phyloP scores from a whole-genome alignment of 1,140 invertebrate genomes.

The Brachionus rotundiformis region DNA sequence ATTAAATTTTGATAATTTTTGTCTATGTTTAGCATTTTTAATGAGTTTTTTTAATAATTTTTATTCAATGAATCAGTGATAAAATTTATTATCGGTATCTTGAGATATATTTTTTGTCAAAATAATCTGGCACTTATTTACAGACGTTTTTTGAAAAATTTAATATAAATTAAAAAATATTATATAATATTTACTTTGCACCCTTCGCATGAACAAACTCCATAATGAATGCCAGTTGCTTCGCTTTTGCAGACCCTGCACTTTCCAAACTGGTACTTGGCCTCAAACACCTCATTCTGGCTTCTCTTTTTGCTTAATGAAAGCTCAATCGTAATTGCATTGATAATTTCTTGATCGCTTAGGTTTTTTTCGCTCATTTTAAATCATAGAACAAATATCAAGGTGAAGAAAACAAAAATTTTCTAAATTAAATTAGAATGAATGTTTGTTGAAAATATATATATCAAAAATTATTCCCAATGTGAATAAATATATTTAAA shows the following conservation, averaged over 20 bases:
- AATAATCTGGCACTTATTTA: too few relatives aligned
- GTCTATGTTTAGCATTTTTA: too few relatives aligned
- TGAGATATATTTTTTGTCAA: too few relatives aligned
- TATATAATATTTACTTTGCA: constrained; percentile 72
- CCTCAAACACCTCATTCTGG: not conserved
- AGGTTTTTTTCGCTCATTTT: not conserved
- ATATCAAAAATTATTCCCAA: too few relatives aligned
- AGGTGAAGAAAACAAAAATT: not conserved
- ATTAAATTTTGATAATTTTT: too few relatives aligned
- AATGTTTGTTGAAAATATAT: too few relatives aligned
- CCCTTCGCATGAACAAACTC: constrained; percentile 98
- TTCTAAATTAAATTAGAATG: not conserved
- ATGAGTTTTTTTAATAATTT: too few relatives aligned
- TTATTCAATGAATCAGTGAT: too few relatives aligned
- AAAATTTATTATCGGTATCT: too few relatives aligned
- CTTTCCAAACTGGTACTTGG: not conserved
- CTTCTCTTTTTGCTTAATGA: not conserved
- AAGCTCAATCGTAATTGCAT: not conserved
- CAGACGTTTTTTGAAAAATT: too few relatives aligned
- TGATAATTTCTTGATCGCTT: not conserved
- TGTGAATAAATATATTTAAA: too few relatives aligned
- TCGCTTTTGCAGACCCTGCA: constrained; percentile 86
- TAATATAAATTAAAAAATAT: too few relatives aligned
- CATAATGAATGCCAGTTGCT: constrained; percentile 97
- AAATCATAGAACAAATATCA: not conserved